Percentiles rank a stretch among this genome's conserved stretches.
These are phyloP conservation scores for Frankliniella intonsa DNA, from an alignment of 2,888 invertebrate species.

Conservation along the genomic window DNA sequence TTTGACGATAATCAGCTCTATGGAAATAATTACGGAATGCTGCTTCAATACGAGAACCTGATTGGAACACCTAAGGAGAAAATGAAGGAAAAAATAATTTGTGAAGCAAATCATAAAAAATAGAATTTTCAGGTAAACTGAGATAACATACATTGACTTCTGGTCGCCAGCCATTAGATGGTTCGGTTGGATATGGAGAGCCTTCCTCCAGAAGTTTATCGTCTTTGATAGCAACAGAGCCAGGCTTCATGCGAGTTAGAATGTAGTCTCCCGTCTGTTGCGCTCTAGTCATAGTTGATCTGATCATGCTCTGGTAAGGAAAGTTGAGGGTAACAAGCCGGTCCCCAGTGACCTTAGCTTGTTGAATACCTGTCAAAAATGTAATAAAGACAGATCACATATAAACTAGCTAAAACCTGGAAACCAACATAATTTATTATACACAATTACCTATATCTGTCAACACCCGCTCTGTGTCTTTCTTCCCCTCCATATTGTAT, in stretches of 20 bases:
- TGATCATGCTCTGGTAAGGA: conserved; percentile 72
- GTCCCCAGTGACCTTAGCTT: conserved; percentile 81
- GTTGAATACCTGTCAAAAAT: conserved; percentile 61
- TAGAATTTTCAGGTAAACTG: neutral
- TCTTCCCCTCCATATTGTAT: conserved; percentile 69
- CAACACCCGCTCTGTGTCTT: conserved; percentile 67
- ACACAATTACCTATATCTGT: conserved; percentile 66
- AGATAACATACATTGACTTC: conserved; percentile 61
- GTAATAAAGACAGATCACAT: conserved; percentile 27
- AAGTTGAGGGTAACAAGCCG: conserved; percentile 71
- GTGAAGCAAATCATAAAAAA: conserved; percentile 16
- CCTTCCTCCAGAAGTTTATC: conserved; percentile 85
- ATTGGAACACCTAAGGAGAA: conserved; percentile 81
- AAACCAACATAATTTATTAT: neutral
- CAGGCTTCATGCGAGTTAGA: conserved; percentile 57
- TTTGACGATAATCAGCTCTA: conserved; percentile 76
- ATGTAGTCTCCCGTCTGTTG: conserved; percentile 87
- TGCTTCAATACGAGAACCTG: conserved; percentile 91
- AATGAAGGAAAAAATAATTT: conserved; percentile 30
- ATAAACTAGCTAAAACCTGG: neutral
- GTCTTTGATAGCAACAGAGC: conserved; percentile 54
- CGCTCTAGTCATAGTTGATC: conserved; percentile 91
- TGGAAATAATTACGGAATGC: conserved; percentile 92
- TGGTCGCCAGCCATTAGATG: conserved; percentile 83
- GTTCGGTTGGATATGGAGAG: conserved; percentile 90